Evolutionary conservation across 2,113 vertebrate genomes (phyloP), one percentile per base, ranked within the genome.

Genomic region (Natator depressus): DNA sequence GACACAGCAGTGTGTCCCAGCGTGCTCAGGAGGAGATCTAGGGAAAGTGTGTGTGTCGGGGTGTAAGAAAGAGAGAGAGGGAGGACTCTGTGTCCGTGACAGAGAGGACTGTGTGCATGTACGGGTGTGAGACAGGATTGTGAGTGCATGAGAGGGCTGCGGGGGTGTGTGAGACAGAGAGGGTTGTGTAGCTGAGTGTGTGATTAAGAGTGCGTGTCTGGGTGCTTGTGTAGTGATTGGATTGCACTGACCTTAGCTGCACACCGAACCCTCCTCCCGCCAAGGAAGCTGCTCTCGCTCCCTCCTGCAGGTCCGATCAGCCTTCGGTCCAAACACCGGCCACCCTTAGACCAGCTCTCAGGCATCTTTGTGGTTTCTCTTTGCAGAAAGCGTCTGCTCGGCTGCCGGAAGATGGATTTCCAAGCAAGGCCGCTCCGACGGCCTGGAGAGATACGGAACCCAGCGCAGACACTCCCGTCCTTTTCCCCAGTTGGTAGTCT

Each of bases 191-290:
- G 80, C 2, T 10, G n/a, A 42, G 29, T 4, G 25, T 0, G 10
- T 24, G 4, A 1, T 4, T 8, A 50, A 16, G 5, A 8, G 80
- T 11, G n/a, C 13, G 29, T 75, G 3, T 29, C 79, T 6, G 50
- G 10, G 16, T 1, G 0, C 50, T 20, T 46, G 3, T 2, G 69
- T 2, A 22, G 69, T 42, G 69, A 75, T 75, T 9, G 5, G 69
- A 42, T 75, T 75, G n/a, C 6, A 20, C n/a, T 20, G 17, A 42
- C n/a, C 10, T 3, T 9, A 75, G 69, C n/a, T 38, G 38, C 35
- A n/a, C n/a, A 8, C 69, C 20, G n/a, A 42, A 16, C 5, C 69
- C n/a, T 24, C 55, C 24, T 42, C n/a, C 35, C 9, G 2, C 9
- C 10, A 42, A 42, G n/a, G 11, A 75, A 42, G 20, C n/a, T 22